These are phyloP conservation scores for Nycticorax nycticorax DNA, from an alignment of 2,113 vertebrate species.

Conservation along the genomic window DNA sequence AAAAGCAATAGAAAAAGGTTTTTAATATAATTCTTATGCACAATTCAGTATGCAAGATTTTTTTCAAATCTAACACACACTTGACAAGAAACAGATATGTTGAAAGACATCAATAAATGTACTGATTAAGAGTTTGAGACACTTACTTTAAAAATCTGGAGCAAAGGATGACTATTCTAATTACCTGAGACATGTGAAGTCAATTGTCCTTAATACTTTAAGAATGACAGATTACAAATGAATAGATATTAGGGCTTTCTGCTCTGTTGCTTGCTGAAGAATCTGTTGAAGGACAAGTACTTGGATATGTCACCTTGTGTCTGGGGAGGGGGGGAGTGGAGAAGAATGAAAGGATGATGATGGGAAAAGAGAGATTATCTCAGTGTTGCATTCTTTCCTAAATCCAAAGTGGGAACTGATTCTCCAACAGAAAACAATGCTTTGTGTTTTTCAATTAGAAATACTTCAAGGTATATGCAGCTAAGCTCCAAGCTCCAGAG, in stretches of 20 bases:
- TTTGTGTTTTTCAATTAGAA: conserved; percentile 57
- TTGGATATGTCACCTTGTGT: conserved; percentile 84
- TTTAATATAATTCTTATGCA: conserved; percentile 48
- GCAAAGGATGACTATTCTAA: conserved; percentile 83
- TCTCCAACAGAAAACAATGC: conserved; percentile 51
- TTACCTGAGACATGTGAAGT: conserved; percentile 94
- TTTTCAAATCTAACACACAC: conserved; percentile 24
- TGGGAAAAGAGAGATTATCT: conserved; percentile 70
- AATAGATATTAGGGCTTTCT: conserved; percentile 86
- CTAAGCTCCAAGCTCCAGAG: conserved; percentile 21
- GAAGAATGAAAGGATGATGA: conserved; percentile 72
- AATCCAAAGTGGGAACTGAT: conserved; percentile 46
- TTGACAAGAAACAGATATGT: conserved; percentile 69
- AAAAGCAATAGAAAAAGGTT: conserved; percentile 15
- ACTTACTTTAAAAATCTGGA: conserved; percentile 73
- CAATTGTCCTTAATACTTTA: conserved; percentile 90
- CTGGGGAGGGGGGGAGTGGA: conserved; percentile 58
- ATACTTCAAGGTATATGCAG: conserved; percentile 24
- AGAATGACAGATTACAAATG: conserved; percentile 88
- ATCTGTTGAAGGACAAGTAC: conserved; percentile 80
- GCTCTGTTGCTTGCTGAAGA: conserved; percentile 84
- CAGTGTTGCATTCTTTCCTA: conserved; percentile 46
- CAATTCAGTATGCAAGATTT: conserved; percentile 37
- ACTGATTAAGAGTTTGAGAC: conserved; percentile 74
- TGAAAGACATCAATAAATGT: conserved; percentile 76